A percentile compares a stretch with the other conserved stretches of the same genome.
Evolutionary conservation across 2,113 vertebrate species (phyloP).

Genomic region (Platysternon megacephalum): DNA sequence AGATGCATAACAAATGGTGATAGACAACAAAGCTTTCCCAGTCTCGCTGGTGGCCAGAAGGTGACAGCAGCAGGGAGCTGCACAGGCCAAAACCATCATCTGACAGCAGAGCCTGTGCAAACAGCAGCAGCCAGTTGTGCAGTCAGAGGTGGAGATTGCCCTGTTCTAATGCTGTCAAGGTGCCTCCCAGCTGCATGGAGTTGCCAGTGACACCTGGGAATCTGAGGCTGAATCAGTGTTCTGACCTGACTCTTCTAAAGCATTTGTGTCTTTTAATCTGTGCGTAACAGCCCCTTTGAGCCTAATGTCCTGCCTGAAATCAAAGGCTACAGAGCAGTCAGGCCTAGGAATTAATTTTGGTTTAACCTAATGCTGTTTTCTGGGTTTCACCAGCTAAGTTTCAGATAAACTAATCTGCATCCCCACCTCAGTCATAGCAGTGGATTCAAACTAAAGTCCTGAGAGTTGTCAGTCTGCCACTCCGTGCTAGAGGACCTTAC

Average conservation of each 20-base stretch:
- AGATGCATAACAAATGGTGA: neutral
- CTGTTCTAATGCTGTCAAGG: neutral
- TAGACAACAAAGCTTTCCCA: neutral
- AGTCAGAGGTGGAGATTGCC: rapidly evolving
- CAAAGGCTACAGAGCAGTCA: rapidly evolving
- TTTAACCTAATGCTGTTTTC: rapidly evolving
- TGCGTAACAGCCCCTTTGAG: rapidly evolving
- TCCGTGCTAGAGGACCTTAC: rapidly evolving
- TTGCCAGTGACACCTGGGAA: neutral
- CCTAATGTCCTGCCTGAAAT: neutral
- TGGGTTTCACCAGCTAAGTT: neutral
- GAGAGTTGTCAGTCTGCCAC: neutral
- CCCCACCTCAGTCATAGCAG: neutral
- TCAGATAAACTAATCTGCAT: rapidly evolving
- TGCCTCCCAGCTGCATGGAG: neutral
- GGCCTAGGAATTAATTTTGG: neutral
- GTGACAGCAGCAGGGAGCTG: rapidly evolving
- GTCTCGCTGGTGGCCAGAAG: neutral
- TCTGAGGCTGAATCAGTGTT: neutral
- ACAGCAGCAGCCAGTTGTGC: neutral
- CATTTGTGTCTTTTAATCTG: neutral
- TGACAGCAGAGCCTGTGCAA: rapidly evolving
- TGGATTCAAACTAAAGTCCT: neutral
- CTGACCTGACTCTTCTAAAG: neutral
- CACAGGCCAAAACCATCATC: rapidly evolving